Conservation (phyloP, 2,888 invertebrate species). For the Tigriopus californicus region DNA sequence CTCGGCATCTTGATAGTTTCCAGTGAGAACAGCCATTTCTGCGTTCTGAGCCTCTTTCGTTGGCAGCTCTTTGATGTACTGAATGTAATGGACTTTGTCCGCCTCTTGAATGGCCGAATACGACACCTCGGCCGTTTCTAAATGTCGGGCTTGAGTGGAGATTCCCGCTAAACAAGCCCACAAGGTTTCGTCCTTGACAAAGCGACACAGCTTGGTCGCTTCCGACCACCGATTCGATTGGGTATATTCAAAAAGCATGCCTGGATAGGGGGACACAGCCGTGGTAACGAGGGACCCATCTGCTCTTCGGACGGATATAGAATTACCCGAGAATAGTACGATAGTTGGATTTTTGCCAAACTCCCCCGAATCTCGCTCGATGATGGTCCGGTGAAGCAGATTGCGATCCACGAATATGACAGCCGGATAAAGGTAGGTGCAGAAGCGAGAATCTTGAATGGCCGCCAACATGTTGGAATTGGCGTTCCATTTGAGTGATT, state of each 20-base stretch:
- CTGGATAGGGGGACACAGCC: conserved; percentile 47
- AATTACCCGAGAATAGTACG: conserved; percentile 59
- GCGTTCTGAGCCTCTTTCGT: conserved; percentile 37
- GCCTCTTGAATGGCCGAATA: conserved; percentile 73
- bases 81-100: conserved; percentile 68
- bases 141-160: conserved; percentile 63
- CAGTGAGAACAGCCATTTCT: conserved; percentile 45
- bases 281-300: conserved; percentile 68
- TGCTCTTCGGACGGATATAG: conserved; percentile 60
- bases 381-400: conserved; percentile 33
- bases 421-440: conserved; percentile 62
- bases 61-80: conserved; percentile 38
- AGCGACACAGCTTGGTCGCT: conserved; percentile 56
- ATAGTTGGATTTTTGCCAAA: conserved; percentile 69
- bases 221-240: conserved; percentile 8
- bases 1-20: conserved; percentile 49
- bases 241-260: conserved; percentile 19
- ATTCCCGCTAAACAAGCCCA: conserved; percentile 90
- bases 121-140: conserved; percentile 80
- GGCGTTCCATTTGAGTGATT: conserved; percentile 48
- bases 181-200: conserved; percentile 38
- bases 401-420: conserved; percentile 50
- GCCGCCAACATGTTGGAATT: conserved; percentile 58
- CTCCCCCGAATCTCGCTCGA: conserved; percentile 38
- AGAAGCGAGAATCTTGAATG: conserved; percentile 48